phyloP scores from a whole-genome alignment of 2,113 vertebrate species.

The Otus sunia region DNA sequence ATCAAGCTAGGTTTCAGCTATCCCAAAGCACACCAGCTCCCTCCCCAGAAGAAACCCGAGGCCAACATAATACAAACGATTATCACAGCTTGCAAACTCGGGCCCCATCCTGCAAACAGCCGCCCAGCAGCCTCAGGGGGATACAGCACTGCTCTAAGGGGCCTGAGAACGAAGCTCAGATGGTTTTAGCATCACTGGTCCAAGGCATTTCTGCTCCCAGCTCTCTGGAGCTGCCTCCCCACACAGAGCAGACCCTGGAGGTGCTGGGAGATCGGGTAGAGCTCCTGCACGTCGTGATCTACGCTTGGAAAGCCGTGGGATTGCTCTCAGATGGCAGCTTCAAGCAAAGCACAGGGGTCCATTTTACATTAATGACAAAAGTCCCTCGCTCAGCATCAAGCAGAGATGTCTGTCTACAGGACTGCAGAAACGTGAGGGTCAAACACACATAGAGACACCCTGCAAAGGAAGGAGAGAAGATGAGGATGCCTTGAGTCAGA shows the following conservation, averaged over 20 bases:
- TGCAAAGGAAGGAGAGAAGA: neutral
- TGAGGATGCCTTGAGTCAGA: neutral
- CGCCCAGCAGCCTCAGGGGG: neutral
- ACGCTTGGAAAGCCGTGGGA: neutral
- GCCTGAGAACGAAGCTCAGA: neutral
- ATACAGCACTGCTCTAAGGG: too few species aligned
- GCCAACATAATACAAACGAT: neutral
- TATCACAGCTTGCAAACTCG: neutral
- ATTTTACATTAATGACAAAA: accelerated
- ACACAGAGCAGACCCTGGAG: neutral
- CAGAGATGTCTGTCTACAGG: neutral
- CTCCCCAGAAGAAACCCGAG: neutral
- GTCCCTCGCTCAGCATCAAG: neutral
- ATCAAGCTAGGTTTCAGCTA: neutral
- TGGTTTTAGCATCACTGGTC: neutral
- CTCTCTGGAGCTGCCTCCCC: neutral
- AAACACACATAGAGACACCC: neutral
- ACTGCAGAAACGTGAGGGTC: accelerated
- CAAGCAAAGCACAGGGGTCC: neutral
- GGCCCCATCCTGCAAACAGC: neutral
- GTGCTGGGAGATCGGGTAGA: neutral
- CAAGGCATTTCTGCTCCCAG: neutral
- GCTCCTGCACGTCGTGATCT: accelerated
- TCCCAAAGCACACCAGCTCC: neutral
- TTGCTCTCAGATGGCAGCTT: neutral